These are phyloP conservation scores for Lasiurus cinereus DNA, from an alignment of 2,113 vertebrate genomes.

Conservation along the genomic window DNA sequence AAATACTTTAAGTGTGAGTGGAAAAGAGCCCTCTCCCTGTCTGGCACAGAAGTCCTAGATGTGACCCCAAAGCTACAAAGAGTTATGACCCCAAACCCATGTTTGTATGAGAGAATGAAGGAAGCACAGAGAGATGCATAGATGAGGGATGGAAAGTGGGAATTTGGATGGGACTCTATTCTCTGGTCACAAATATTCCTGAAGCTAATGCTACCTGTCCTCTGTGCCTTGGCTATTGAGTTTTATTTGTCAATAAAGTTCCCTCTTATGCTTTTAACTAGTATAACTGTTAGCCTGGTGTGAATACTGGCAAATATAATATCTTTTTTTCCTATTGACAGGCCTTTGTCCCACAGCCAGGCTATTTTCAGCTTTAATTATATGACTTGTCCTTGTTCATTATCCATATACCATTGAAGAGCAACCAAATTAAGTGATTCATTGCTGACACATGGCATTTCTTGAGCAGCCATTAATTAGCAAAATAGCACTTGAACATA, in stretches of 20 bases:
- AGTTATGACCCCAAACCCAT: not conserved
- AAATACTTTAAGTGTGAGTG: not conserved
- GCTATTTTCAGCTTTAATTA: constrained; percentile 89
- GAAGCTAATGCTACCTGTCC: not conserved
- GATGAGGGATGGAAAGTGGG: not conserved
- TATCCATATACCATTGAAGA: constrained; percentile 85
- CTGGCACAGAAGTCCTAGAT: not conserved
- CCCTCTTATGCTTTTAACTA: constrained; percentile 34
- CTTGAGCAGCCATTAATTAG: constrained; percentile 89
- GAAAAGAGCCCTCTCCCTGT: not conserved
- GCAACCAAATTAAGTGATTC: constrained; percentile 88
- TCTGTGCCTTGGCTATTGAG: not conserved
- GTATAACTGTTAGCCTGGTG: constrained; percentile 52
- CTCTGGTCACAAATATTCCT: not conserved
- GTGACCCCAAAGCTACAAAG: not conserved
- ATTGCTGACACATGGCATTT: constrained; percentile 89
- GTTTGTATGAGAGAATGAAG: not conserved
- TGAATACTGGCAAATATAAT: constrained; percentile 34
- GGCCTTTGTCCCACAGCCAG: constrained; percentile 68
- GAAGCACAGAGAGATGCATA: not conserved
- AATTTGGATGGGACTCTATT: not conserved
- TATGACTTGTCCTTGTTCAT: constrained; percentile 88
- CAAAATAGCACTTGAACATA: constrained; percentile 85
- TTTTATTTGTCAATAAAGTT: not conserved
- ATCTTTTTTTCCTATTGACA: constrained; percentile 41